These are phyloP conservation scores for Apoderus coryli DNA, from an alignment of 2,888 invertebrate genomes.

Conservation along the genomic window DNA sequence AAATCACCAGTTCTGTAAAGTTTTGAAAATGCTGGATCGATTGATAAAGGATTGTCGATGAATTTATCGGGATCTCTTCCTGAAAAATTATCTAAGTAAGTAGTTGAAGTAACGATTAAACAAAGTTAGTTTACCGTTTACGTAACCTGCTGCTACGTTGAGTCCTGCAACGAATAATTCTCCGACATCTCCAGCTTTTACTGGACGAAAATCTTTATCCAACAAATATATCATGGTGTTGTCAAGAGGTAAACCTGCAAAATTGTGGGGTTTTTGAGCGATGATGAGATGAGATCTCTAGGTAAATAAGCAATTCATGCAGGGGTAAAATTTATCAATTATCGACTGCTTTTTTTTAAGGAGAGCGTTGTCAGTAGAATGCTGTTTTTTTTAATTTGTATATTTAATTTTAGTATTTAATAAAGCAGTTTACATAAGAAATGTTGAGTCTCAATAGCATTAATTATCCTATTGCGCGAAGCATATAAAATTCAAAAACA, in stretches of 20 bases:
- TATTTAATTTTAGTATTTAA: too few relatives aligned
- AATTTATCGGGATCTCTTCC: slow-evolving; percentile 52
- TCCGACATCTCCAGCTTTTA: slow-evolving; percentile 59
- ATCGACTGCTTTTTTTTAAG: too few relatives aligned
- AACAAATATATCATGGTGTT: slow-evolving; percentile 71
- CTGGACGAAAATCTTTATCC: slow-evolving; percentile 56
- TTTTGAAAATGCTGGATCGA: slow-evolving; percentile 48
- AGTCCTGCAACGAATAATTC: slow-evolving; percentile 70
- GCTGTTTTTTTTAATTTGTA: too few relatives aligned
- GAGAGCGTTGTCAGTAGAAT: too few relatives aligned
- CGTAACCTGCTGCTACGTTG: slow-evolving; percentile 70
- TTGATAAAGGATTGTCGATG: slow-evolving; percentile 57
- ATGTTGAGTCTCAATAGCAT: too few relatives aligned
- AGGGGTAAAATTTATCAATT: too few relatives aligned
- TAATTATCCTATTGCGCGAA: too few relatives aligned
- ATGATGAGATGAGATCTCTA: too few relatives aligned
- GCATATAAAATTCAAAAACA: too few relatives aligned
- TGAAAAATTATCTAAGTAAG: slow-evolving; percentile 1
- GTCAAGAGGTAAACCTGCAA: slow-evolving; percentile 55
- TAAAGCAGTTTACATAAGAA: too few relatives aligned
- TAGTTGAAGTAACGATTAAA: not conserved
- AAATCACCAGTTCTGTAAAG: slow-evolving; percentile 79
- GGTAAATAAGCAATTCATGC: too few relatives aligned
- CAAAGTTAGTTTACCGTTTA: slow-evolving; percentile 44
- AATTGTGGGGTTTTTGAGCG: too few relatives aligned